phyloP scores from a whole-genome alignment of 2,888 invertebrate species.

The Ectemnius lituratus region DNA sequence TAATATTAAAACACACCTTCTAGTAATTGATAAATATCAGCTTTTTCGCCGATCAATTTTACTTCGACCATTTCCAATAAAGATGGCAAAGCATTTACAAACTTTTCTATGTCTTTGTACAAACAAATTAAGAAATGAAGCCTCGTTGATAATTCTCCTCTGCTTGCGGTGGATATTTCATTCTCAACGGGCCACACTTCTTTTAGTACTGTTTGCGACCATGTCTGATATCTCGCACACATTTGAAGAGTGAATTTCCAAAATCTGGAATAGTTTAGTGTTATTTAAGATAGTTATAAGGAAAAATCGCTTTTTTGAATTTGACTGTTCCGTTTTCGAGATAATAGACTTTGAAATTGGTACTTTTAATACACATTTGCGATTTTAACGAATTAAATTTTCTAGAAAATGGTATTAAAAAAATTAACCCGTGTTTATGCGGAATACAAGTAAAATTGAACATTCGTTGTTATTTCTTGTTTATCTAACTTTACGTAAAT shows the following conservation, averaged over 20 bases:
- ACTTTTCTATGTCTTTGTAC: conserved; percentile 75
- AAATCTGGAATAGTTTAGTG: conserved; percentile 81
- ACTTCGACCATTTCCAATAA: conserved; percentile 64
- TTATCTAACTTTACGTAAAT: not conserved
- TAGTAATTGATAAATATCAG: conserved; percentile 60
- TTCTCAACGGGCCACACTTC: conserved; percentile 68
- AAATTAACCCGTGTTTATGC: too few species aligned
- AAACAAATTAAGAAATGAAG: conserved; percentile 76
- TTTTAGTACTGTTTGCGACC: conserved; percentile 79
- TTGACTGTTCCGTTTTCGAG: too few species aligned
- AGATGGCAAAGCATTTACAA: conserved; percentile 68
- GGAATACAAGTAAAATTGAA: too few species aligned
- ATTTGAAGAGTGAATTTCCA: conserved; percentile 94
- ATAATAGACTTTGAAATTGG: too few species aligned
- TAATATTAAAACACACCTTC: conserved; percentile 60
- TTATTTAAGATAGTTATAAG: not conserved
- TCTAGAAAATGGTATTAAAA: too few species aligned
- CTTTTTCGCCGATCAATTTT: conserved; percentile 61
- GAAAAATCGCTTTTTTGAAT: too few species aligned
- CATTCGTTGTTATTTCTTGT: conserved; percentile 18
- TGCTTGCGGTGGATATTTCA: conserved; percentile 60
- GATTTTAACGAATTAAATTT: too few species aligned
- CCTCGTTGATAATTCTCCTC: conserved; percentile 59
- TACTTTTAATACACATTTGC: too few species aligned
- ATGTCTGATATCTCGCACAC: conserved; percentile 87